Evolutionary conservation across 2,113 vertebrate species (phyloP).

Genomic region (Columba livia): DNA sequence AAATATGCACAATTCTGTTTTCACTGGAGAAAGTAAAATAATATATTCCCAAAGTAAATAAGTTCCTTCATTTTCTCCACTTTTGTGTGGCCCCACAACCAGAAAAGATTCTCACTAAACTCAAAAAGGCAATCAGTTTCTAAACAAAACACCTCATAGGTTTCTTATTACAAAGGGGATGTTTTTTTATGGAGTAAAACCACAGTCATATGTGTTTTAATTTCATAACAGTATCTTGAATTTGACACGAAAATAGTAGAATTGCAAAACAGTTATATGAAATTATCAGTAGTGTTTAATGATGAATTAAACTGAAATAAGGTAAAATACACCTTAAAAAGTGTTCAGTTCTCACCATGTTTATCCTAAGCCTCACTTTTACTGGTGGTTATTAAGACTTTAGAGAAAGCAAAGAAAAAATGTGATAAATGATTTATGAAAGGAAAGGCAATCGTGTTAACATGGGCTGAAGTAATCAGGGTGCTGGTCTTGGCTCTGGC

Average conservation of each 20-base stretch:
- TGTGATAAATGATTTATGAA: neutral
- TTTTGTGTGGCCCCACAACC: neutral
- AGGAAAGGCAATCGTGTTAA: neutral
- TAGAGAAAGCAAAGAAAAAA: neutral
- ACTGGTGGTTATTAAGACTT: neutral
- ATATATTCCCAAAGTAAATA: neutral
- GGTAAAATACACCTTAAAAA: neutral
- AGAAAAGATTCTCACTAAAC: neutral
- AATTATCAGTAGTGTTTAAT: neutral
- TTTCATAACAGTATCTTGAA: neutral
- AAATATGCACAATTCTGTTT: neutral
- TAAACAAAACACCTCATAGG: neutral
- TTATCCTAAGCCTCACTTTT: neutral
- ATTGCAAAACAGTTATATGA: neutral
- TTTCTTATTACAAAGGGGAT: neutral
- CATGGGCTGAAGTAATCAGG: neutral
- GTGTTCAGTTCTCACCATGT: neutral
- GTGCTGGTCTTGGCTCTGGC: neutral
- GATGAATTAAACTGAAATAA: neutral
- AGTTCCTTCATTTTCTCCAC: neutral
- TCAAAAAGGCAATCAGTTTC: neutral
- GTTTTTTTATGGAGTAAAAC: neutral
- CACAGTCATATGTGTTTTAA: neutral
- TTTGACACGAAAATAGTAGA: neutral
- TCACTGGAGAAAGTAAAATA: neutral